Evolutionary conservation across 2,888 invertebrate genomes (phyloP), one percentile per base, ranked within the genome.

Genomic region (Galeopsomyia nigrocyanea): DNA sequence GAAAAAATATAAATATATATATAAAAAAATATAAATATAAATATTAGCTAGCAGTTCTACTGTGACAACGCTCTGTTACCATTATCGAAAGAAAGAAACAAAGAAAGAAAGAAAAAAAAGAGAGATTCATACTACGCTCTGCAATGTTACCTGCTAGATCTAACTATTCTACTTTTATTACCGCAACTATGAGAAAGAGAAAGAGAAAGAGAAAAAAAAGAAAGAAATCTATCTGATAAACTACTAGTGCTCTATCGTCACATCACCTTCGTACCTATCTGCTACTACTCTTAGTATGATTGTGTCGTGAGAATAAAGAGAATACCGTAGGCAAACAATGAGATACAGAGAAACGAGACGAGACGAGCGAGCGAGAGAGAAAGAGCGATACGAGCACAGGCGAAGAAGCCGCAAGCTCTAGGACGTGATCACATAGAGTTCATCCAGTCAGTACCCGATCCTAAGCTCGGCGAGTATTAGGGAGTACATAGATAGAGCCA

Each of bases 381-480:
- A n/a, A n/a, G n/a, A n/a, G n/a, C 26, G 26, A 26, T 26, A 26
- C 26, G 26, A 26, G 26, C 83, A 83, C 85, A 83, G 82, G 83
- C 83, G 82, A 81, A 79, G 84, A 26, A 26, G 26, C 26, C 26
- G 7, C 83, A 81, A 39, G 84, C 85, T 77, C 65, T 83, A 83
- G 82, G 84, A 85, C 82, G 82, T 79, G 26, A 26, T 82, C 85
- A 82, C 83, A n/a, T n/a, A n/a, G 85, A 85, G 83, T 83, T 83
- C 82, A 84, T 85, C 82, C 86, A 86, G 85, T 86, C 85, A 84
- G 86, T 86, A 86, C 83, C 84, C 83, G 75, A 83, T 83, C 81
- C 81, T 83, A 82, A 82, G 80, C 82, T 82, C 80, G 84, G 84
- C 85, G 85, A 84, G 80, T 79, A 39, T 81, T 86, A 85, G 86